Percentiles rank a stretch among this genome's conserved stretches.
Conservation (phyloP, 2,888 invertebrate species). For the Cephalotes varians region DNA sequence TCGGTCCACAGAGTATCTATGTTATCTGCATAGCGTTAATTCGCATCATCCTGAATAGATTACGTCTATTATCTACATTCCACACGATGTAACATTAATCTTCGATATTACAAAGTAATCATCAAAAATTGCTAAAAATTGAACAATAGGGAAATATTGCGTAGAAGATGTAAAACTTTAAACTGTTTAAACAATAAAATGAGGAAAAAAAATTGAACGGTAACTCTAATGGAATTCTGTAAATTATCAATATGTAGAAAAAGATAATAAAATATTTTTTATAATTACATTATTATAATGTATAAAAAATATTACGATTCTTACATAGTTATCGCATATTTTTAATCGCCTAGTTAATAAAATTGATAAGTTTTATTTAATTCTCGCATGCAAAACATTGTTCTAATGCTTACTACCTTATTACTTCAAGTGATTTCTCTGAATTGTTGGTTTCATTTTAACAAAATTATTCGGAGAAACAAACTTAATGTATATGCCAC, state of each 20-base stretch:
- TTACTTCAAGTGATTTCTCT: constrained; percentile 1
- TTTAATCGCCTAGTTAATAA: constrained; percentile 9
- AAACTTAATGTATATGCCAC: not conserved
- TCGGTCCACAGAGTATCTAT: constrained; percentile 46
- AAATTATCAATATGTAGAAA: not conserved
- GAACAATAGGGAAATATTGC: not conserved
- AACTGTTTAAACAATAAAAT: not conserved
- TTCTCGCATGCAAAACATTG: not conserved
- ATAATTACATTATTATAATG: constrained; percentile 20
- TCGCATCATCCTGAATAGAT: constrained; percentile 15
- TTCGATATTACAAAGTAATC: not conserved
- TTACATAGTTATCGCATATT: not conserved
- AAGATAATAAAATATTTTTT: constrained; percentile 13
- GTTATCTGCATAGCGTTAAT: constrained; percentile 38
- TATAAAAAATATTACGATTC: constrained; percentile 3
- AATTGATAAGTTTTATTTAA: constrained; percentile 5
- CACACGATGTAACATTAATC: constrained; percentile 22
- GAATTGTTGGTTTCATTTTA: not conserved
- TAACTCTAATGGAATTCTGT: not conserved
- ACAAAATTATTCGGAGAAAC: not conserved
- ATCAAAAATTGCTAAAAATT: not conserved
- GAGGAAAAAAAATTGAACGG: not conserved
- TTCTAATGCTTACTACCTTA: not conserved
- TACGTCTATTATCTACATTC: constrained; percentile 17
- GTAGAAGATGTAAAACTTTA: not conserved